Evolutionary conservation across 2,888 invertebrate genomes (phyloP).

Genomic region (Embidobia sp.): DNA sequence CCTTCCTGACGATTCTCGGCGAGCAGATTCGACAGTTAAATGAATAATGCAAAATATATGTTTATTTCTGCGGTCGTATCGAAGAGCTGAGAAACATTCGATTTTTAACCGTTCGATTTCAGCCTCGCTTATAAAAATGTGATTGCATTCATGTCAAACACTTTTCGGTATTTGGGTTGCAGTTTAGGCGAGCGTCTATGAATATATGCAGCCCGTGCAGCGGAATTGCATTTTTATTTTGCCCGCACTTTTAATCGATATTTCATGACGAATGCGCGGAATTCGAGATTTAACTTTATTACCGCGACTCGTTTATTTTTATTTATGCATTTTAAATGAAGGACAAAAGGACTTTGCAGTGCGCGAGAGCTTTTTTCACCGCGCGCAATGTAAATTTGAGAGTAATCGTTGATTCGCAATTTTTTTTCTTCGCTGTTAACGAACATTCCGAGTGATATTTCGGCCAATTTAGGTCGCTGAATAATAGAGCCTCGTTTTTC

Average conservation of each 20-base stretch:
- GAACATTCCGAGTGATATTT: conserved; percentile 22
- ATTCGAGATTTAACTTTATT: conserved; percentile 45
- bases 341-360: background rate
- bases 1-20: conserved; percentile 13
- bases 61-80: conserved; percentile 29
- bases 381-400: conserved; percentile 29
- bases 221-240: conserved; percentile 42
- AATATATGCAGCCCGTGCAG: conserved; percentile 7
- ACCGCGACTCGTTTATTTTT: conserved; percentile 31
- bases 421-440: conserved; percentile 1
- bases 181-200: conserved; percentile 26
- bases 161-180: conserved; percentile 40
- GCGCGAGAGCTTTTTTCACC: background rate
- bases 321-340: conserved; percentile 16
- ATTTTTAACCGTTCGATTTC: conserved; percentile 35
- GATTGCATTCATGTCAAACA: conserved; percentile 41
- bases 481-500: conserved; percentile 1
- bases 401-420: conserved; percentile 30
- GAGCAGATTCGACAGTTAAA: conserved; percentile 29
- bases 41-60: conserved; percentile 56
- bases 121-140: conserved; percentile 35
- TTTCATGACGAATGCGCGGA: conserved; percentile 42
- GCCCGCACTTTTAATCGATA: conserved; percentile 49
- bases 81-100: conserved; percentile 33
- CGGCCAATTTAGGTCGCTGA: background rate